phyloP scores from a whole-genome alignment of 2,113 vertebrate species.

The Deroptyus accipitrinus region DNA sequence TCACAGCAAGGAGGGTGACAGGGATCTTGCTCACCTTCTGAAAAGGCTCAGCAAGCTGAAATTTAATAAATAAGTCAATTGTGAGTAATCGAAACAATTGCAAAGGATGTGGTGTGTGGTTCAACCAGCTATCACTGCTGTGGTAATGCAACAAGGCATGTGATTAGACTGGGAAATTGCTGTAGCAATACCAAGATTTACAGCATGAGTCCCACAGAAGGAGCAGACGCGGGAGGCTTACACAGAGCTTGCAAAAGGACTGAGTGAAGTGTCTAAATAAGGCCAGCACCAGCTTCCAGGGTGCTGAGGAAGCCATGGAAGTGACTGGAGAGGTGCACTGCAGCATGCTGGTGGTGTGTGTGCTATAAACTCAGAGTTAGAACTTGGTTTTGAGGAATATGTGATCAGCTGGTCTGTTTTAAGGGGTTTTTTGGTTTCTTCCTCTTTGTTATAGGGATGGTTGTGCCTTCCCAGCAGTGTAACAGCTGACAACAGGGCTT shows the following conservation, averaged over 20 bases:
- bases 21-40: conserved; percentile 48
- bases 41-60: conserved; percentile 32
- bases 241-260: neutral
- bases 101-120: conserved; percentile 69
- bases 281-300: neutral
- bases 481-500: neutral
- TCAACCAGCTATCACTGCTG: conserved; percentile 63
- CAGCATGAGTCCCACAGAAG: neutral
- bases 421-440: neutral
- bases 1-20: conserved; percentile 35
- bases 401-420: neutral
- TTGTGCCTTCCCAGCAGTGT: neutral
- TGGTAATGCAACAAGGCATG: conserved; percentile 58
- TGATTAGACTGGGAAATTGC: conserved; percentile 60
- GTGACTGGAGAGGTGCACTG: neutral
- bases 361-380: neutral
- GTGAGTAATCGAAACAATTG: conserved; percentile 65
- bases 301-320: neutral
- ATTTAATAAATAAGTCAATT: conserved; percentile 59
- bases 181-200: conserved; percentile 49
- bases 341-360: neutral
- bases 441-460: neutral
- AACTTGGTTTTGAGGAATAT: neutral
- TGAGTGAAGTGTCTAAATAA: neutral
- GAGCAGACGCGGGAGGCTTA: neutral